Conservation (phyloP, 2,888 invertebrate genomes). For the Cephus runcator region DNA sequence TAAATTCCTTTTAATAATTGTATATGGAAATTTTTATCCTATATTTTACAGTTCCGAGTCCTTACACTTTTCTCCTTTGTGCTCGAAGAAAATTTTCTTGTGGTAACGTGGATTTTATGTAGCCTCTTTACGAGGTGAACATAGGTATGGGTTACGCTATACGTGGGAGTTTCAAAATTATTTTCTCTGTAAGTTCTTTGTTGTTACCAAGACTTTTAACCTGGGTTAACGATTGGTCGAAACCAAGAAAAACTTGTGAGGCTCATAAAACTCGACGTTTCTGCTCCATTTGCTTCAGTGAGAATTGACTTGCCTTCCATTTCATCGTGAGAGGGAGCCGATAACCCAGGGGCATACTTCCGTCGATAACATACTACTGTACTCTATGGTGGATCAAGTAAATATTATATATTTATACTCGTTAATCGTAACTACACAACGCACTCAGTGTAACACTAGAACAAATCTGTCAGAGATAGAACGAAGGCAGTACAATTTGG, state of each 20-base stretch:
- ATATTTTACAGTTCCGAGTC: neutral
- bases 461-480: neutral
- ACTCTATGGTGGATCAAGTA: neutral
- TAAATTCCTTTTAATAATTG: neutral
- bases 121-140: neutral
- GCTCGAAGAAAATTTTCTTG: neutral
- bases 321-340: constrained; percentile 18
- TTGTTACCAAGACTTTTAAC: neutral
- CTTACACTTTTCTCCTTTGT: neutral
- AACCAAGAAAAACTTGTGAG: neutral
- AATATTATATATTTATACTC: neutral
- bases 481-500: neutral
- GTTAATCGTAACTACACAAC: neutral
- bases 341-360: constrained; percentile 35
- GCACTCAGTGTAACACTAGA: neutral
- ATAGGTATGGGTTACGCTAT: neutral
- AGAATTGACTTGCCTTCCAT: neutral
- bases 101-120: neutral
- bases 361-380: constrained; percentile 27
- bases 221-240: neutral
- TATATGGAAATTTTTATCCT: neutral
- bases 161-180: neutral
- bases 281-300: neutral
- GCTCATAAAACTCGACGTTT: neutral
- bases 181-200: neutral